A percentile compares a stretch with the other conserved stretches of the same genome.
phyloP scores from a whole-genome alignment of 2,113 vertebrate genomes.

The Boleophthalmus pectinirostris region DNA sequence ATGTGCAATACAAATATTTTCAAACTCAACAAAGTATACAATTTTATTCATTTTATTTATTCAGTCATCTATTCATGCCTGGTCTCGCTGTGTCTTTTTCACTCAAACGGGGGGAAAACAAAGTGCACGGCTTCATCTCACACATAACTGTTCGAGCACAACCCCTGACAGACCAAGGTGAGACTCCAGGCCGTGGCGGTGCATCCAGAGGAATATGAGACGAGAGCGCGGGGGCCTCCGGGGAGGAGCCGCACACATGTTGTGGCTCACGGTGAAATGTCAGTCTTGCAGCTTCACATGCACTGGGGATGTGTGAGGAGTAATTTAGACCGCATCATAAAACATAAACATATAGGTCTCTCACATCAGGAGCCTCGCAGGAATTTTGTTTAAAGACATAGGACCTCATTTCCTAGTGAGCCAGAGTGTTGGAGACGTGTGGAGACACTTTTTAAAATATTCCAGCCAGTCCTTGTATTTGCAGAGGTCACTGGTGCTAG shows the following conservation, averaged over 20 bases:
- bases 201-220: slow-evolving; percentile 37
- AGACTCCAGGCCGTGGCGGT: slow-evolving; percentile 20
- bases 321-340: neutral
- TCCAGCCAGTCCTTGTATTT: no score
- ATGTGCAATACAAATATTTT: no score
- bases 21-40: no score
- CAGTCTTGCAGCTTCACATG: slow-evolving; percentile 23
- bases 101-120: neutral
- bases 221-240: slow-evolving; percentile 7
- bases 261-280: slow-evolving; percentile 14
- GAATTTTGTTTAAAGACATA: no score
- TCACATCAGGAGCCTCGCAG: no score
- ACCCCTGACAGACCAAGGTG: neutral
- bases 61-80: no score
- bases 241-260: neutral
- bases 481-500: no score
- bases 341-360: no score
- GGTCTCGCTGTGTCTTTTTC: slow-evolving; percentile 1
- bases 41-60: no score
- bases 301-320: neutral
- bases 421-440: no score
- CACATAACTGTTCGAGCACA: slow-evolving; percentile 9
- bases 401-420: no score
- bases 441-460: no score
- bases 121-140: slow-evolving; percentile 25